Evolutionary conservation across 92 coral and sea anemone genomes (phyloP).

Genomic region (Parazoanthus darwini): DNA sequence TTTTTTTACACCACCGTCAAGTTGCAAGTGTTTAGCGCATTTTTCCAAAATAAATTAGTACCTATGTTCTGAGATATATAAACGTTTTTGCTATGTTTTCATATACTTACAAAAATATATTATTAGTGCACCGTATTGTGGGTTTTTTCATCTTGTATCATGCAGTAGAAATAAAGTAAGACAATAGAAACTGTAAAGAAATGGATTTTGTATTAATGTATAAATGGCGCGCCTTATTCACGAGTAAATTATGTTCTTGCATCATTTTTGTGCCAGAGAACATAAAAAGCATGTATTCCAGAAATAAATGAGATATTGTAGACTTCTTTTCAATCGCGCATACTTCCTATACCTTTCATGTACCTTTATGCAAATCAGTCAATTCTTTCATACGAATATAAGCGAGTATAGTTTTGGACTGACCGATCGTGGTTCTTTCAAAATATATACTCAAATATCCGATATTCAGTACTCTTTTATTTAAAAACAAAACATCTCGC

Average conservation of each 20-base stretch:
- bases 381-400: background rate
- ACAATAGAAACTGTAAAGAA: background rate
- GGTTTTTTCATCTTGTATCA: conserved; percentile 20
- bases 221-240: conserved; percentile 7
- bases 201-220: background rate
- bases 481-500: background rate
- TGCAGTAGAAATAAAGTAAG: background rate
- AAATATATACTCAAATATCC: conserved; percentile 11
- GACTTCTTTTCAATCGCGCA: background rate
- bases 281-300: conserved; percentile 6
- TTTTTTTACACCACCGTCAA: conserved; percentile 2
- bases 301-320: background rate
- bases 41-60: conserved; percentile 4
- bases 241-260: conserved; percentile 19
- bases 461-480: conserved; percentile 6
- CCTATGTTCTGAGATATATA: conserved; percentile 2
- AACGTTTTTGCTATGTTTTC: conserved; percentile 14
- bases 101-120: background rate
- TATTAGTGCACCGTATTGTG: background rate
- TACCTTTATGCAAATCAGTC: background rate
- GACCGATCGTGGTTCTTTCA: conserved; percentile 18
- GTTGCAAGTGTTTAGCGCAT: conserved; percentile 12
- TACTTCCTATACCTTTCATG: background rate
- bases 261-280: conserved; percentile 12
- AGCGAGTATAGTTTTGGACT: conserved; percentile 17